A percentile compares a stretch with the other conserved stretches of the same genome.
Conservation (phyloP, 2,797 vertebrate species). For the Brotula barbata region DNA sequence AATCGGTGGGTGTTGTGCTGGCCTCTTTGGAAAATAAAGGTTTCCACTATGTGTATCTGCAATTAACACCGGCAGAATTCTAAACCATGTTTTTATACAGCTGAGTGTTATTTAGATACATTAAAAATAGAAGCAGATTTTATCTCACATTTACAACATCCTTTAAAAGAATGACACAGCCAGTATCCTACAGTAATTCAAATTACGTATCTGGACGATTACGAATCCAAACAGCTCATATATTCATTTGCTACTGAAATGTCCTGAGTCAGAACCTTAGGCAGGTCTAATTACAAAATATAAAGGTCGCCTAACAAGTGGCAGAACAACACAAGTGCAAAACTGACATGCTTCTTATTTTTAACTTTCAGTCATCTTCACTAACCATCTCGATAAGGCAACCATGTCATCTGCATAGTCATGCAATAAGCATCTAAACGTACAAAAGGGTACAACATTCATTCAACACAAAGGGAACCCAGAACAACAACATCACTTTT, state of each 20-base stretch:
- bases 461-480: slow-evolving; percentile 31
- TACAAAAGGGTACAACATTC: slow-evolving; percentile 39
- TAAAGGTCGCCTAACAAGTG: slow-evolving; percentile 40
- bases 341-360: slow-evolving; percentile 55
- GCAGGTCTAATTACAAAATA: slow-evolving; percentile 42
- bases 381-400: slow-evolving; percentile 63
- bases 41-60: slow-evolving; percentile 52
- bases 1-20: slow-evolving; percentile 1
- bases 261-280: slow-evolving; percentile 69
- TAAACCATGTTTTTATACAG: background rate
- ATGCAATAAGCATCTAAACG: slow-evolving; percentile 64
- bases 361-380: slow-evolving; percentile 37
- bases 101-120: slow-evolving; percentile 9
- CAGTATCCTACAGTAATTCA: slow-evolving; percentile 38
- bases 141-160: slow-evolving; percentile 14
- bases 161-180: slow-evolving; percentile 21
- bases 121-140: slow-evolving; percentile 8
- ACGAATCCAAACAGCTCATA: slow-evolving; percentile 28
- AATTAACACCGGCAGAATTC: slow-evolving; percentile 2
- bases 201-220: slow-evolving; percentile 59
- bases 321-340: slow-evolving; percentile 57
- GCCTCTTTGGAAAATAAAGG: slow-evolving; percentile 17
- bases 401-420: slow-evolving; percentile 72
- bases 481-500: slow-evolving; percentile 12
- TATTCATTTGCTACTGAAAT: slow-evolving; percentile 50